Evolutionary conservation across 2,888 invertebrate species (phyloP), one percentile per base, ranked within the genome.

Genomic region (Mesopsocus fuscifrons): DNA sequence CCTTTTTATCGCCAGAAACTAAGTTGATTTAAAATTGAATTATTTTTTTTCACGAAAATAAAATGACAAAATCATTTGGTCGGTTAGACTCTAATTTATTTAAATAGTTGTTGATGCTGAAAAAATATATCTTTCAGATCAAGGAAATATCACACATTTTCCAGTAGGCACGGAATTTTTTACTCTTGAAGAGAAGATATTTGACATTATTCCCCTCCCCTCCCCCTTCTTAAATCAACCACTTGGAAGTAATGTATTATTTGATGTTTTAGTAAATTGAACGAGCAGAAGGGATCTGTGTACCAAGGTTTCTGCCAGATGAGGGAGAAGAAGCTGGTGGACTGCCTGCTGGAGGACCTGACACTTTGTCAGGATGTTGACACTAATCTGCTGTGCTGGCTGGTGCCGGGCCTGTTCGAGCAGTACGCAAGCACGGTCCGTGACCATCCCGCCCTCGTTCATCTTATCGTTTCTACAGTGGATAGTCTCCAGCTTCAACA

Each of bases 401-500:
- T 97, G 52, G 73, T 95, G 58, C 91, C 94, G 41, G 91, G 91
- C 59, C 71, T 94, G 47, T 95, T 87, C 62, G 74, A 79, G 56
- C 87, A 84, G 62, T 94, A 89, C 61, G 81, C 85, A 56, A 77
- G 78, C 52, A 77, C 80, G 55, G 79, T 84, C 34, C 72, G 88
- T 49, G 91, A 91, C 52, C 89, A 91, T 60, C 74, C 81, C 47
- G 81, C 87, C 55, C 67, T 97, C 49, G 64, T 97, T 51, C 81
- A 87, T 58, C 72, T 89, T 52, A 81, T 95, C 52, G 81, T 95
- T 42, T 82, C 91, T 8, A 80, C 85, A 46, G 71, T 95, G 49
- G 95, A 97, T 61, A 79, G 91, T 2, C 69, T 69, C 49, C 91
- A 95, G 65, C 66, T 97, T 47, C 87, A 92, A 58, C 83, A 85